These are phyloP conservation scores for Hylomyscus alleni DNA, from an alignment of 2,797 vertebrate species.

Conservation along the genomic window DNA sequence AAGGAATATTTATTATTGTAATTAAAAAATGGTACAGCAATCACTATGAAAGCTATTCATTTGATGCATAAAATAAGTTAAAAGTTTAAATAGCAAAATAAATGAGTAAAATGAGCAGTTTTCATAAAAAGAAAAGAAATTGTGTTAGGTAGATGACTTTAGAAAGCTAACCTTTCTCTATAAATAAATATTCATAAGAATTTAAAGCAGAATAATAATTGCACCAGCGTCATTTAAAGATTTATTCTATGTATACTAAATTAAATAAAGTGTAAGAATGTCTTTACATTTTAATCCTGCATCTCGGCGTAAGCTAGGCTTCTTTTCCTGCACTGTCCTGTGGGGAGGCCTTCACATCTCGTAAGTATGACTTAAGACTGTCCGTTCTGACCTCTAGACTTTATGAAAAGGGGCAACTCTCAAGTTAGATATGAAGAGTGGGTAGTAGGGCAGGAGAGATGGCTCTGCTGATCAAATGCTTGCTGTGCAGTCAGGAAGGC, in stretches of 20 bases:
- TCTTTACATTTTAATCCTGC: slow-evolving; percentile 52
- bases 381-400: slow-evolving; percentile 20
- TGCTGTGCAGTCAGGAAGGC: background rate
- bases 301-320: background rate
- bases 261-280: slow-evolving; percentile 61
- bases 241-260: slow-evolving; percentile 39
- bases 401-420: slow-evolving; percentile 13
- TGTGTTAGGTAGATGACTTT: background rate
- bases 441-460: background rate
- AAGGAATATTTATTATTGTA: slow-evolving; percentile 54
- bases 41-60: slow-evolving; percentile 38
- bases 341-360: background rate
- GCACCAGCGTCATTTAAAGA: slow-evolving; percentile 24
- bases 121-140: slow-evolving; percentile 54
- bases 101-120: slow-evolving; percentile 32
- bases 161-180: slow-evolving; percentile 55
- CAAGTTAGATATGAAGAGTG: slow-evolving; percentile 11
- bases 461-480: background rate
- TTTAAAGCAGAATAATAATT: slow-evolving; percentile 54
- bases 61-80: slow-evolving; percentile 56
- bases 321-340: slow-evolving; percentile 30
- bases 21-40: slow-evolving; percentile 45
- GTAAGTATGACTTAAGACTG: slow-evolving; percentile 1
- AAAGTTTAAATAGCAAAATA: slow-evolving; percentile 51
- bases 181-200: slow-evolving; percentile 61